Conservation (phyloP, 2,113 vertebrate genomes). For the Odobenus rosmarus region DNA sequence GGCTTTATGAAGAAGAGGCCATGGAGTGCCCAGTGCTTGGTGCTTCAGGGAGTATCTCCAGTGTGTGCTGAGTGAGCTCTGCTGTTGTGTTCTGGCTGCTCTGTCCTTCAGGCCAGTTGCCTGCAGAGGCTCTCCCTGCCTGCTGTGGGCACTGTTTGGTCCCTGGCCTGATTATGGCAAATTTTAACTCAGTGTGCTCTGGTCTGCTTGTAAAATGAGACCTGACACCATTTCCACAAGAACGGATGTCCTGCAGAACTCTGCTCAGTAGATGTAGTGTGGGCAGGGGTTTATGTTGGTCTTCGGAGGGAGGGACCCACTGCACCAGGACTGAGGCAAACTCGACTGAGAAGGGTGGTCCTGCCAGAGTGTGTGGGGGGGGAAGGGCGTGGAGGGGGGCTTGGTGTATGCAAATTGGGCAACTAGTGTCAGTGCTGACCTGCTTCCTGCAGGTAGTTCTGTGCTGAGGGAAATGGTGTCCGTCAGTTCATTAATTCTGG, state of each 20-base stretch:
- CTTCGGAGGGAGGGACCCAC: background rate
- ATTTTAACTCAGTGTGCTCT: background rate
- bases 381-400: background rate
- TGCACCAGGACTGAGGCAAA: background rate
- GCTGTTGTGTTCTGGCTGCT: background rate
- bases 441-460: background rate
- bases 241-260: background rate
- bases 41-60: background rate
- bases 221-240: background rate
- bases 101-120: background rate
- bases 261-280: background rate
- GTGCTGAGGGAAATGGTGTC: background rate
- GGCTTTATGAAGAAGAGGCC: background rate
- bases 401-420: background rate
- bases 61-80: background rate
- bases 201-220: background rate
- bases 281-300: background rate
- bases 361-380: too few species aligned
- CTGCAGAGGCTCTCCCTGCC: background rate
- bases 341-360: background rate
- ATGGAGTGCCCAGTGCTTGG: background rate
- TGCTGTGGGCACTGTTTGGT: background rate
- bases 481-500: background rate
- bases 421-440: background rate
- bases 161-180: background rate